A percentile compares a stretch with the other conserved stretches of the same genome.
Evolutionary conservation across 2,113 vertebrate species (phyloP).

Genomic region (Argyrosomus japonicus): DNA sequence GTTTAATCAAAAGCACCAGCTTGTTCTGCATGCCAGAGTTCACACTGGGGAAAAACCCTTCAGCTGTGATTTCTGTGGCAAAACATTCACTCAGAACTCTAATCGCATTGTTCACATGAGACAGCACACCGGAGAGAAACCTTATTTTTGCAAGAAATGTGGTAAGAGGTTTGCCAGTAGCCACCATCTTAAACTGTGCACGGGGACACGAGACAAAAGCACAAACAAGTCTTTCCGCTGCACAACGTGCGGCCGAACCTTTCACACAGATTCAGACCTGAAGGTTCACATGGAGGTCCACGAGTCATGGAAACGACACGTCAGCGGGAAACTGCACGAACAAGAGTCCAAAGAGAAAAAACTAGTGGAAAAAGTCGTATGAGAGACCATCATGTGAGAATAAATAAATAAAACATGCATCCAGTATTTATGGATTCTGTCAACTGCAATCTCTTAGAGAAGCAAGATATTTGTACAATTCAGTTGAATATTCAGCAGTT

Average conservation of each 20-base stretch:
- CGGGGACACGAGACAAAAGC: neutral
- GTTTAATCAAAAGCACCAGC: slow-evolving; percentile 8
- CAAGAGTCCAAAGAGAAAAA: neutral
- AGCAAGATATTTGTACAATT: too few relatives aligned
- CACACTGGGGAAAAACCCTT: slow-evolving; percentile 35
- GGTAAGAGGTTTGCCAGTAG: slow-evolving; percentile 5
- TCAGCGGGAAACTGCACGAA: slow-evolving; percentile 13
- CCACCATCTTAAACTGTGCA: neutral
- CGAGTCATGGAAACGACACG: slow-evolving; percentile 30
- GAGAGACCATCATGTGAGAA: neutral
- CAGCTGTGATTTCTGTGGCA: slow-evolving; percentile 29
- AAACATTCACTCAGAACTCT: slow-evolving; percentile 13
- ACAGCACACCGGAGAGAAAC: slow-evolving; percentile 17
- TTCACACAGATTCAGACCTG: slow-evolving; percentile 13
- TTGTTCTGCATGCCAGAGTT: slow-evolving; percentile 2
- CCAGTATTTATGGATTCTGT: too few relatives aligned
- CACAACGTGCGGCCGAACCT: slow-evolving; percentile 7
- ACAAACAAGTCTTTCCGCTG: neutral
- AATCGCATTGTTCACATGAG: slow-evolving; percentile 14
- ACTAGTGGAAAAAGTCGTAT: neutral
- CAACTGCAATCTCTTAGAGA: too few relatives aligned
- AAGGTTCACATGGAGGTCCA: slow-evolving; percentile 34
- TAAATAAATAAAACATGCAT: neutral
- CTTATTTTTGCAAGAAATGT: neutral
- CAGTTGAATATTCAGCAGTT: too few relatives aligned